Percentiles rank a stretch among this genome's conserved stretches.
Conservation (phyloP, 2,113 vertebrate genomes). For the Copsychus sechellarum region DNA sequence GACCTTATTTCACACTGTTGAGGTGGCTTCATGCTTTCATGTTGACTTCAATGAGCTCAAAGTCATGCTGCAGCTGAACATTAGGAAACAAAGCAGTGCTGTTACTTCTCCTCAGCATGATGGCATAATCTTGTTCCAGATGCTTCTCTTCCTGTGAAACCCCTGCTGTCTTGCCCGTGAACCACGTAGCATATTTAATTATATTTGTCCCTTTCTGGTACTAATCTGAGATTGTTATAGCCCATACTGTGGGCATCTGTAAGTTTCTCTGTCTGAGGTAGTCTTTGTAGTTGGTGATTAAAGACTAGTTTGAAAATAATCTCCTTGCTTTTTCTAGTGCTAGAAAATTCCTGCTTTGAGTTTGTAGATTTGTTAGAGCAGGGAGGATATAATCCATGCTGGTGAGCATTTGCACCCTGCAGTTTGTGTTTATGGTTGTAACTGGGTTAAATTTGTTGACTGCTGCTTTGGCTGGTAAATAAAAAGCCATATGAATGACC, state of each 20-base stretch:
- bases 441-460: constrained; percentile 7
- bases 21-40: not conserved
- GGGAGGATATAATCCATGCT: not conserved
- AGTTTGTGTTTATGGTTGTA: not conserved
- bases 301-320: not conserved
- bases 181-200: fast-evolving
- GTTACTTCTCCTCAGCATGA: not conserved
- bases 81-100: not conserved
- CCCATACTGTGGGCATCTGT: not conserved
- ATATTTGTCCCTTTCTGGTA: not conserved
- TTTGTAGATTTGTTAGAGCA: not conserved
- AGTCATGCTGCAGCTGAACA: not conserved
- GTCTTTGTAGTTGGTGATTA: not conserved
- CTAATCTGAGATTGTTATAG: not conserved
- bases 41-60: not conserved
- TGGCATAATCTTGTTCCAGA: not conserved
- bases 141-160: not conserved
- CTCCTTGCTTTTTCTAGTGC: not conserved
- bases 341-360: not conserved
- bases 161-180: not conserved
- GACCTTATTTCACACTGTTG: not conserved
- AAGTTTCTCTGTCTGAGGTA: not conserved
- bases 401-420: not conserved
- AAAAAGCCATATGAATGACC: not conserved
- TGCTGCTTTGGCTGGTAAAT: constrained; percentile 27